A percentile compares a stretch with the other conserved stretches of the same genome.
Evolutionary conservation across 2,888 invertebrate genomes (phyloP).

Genomic region (Thysanoteuthis rhombus): DNA sequence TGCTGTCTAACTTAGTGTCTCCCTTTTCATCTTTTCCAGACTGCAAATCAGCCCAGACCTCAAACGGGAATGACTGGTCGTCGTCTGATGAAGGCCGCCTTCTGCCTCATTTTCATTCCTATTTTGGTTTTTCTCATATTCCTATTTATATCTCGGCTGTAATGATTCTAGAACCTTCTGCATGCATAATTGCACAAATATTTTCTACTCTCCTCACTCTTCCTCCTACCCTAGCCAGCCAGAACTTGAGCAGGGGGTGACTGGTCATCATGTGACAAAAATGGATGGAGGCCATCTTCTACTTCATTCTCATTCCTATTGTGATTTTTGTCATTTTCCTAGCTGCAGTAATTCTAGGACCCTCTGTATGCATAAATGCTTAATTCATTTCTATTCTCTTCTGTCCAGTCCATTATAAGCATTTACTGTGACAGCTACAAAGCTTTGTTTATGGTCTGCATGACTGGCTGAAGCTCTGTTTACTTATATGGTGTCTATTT

Average conservation of each 20-base stretch:
- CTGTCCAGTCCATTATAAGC: too few relatives aligned
- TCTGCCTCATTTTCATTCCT: not conserved
- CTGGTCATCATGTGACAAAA: too few relatives aligned
- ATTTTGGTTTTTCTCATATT: not conserved
- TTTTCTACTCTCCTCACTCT: not conserved
- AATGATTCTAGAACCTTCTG: not conserved
- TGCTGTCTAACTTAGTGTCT: not conserved
- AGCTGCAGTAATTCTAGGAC: too few relatives aligned
- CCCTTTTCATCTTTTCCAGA: not conserved
- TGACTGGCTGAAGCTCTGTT: too few relatives aligned
- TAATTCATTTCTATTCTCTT: too few relatives aligned
- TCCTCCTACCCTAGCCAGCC: not conserved
- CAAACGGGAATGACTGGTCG: not conserved
- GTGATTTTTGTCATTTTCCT: too few relatives aligned
- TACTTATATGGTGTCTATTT: too few relatives aligned
- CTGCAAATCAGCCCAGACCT: not conserved
- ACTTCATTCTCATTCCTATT: too few relatives aligned
- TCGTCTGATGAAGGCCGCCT: not conserved
- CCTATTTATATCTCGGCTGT: not conserved
- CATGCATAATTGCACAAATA: not conserved
- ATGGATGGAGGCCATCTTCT: too few relatives aligned
- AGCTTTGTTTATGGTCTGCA: too few relatives aligned
- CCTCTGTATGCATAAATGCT: too few relatives aligned
- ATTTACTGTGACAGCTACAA: too few relatives aligned
- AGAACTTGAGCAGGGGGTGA: not conserved